Conservation (phyloP, 2,113 vertebrate genomes). For the Macquaria ambigua region DNA sequence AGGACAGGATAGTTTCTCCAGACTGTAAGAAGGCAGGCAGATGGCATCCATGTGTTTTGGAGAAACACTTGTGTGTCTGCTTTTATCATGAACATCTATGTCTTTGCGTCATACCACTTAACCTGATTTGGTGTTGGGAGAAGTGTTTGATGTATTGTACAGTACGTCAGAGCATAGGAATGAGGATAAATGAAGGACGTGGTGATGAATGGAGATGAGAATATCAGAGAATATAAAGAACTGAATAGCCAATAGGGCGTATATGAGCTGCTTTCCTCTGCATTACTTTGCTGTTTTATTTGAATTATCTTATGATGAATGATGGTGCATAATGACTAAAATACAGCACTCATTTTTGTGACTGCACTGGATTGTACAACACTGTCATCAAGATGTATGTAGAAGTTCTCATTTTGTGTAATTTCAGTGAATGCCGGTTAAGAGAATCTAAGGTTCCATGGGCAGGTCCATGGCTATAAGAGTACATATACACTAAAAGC, state of each 20-base stretch:
- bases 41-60: background rate
- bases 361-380: background rate
- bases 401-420: background rate
- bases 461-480: background rate
- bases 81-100: conserved; percentile 19
- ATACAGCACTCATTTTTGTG: background rate
- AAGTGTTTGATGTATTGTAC: conserved; percentile 25
- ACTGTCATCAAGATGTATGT: background rate
- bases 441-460: background rate
- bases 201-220: conserved; percentile 20
- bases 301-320: conserved; percentile 7
- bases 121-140: conserved; percentile 25
- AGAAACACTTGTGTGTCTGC: background rate
- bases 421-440: background rate
- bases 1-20: conserved; percentile 28
- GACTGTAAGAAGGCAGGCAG: conserved; percentile 9
- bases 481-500: background rate
- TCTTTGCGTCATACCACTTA: background rate
- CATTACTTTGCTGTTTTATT: background rate
- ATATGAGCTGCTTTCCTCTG: background rate
- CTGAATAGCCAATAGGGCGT: background rate
- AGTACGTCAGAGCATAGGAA: background rate
- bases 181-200: conserved; percentile 4
- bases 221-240: background rate
- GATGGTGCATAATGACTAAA: background rate